phyloP scores from a whole-genome alignment of 2,888 invertebrate species.

The Steinernema scapterisci region DNA sequence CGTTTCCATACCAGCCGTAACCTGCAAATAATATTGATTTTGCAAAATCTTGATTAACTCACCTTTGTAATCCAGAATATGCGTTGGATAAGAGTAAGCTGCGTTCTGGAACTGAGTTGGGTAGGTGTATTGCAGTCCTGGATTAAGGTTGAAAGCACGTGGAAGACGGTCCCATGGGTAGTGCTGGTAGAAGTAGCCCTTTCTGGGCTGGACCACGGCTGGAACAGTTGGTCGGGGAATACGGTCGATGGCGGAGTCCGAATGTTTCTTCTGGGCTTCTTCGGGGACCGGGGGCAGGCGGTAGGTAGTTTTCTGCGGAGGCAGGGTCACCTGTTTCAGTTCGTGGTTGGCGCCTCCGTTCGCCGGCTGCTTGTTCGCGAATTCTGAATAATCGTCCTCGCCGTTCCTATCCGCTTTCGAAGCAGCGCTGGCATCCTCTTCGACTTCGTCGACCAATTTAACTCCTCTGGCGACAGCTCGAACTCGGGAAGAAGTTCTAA shows the following conservation, averaged over 20 bases:
- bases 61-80: conserved; percentile 23
- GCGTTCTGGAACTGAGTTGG: conserved; percentile 30
- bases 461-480: neutral
- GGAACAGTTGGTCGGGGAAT: neutral
- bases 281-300: neutral
- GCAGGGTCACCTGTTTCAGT: neutral
- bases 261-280: conserved; percentile 1
- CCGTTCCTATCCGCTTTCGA: neutral
- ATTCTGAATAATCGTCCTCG: conserved; percentile 25
- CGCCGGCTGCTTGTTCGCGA: conserved; percentile 20
- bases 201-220: neutral
- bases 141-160: conserved; percentile 4
- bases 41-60: neutral
- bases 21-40: no score
- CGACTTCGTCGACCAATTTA: conserved; percentile 14
- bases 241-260: conserved; percentile 12
- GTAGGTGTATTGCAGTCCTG: conserved; percentile 18
- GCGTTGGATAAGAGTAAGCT: conserved; percentile 7
- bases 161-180: conserved; percentile 23
- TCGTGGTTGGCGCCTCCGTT: conserved; percentile 21
- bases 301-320: neutral
- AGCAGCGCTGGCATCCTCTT: neutral
- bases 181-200: conserved; percentile 17
- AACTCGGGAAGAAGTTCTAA: neutral
- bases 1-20: conserved; percentile 23